Conservation (phyloP, 2,113 vertebrate genomes). For the Eira barbara region DNA sequence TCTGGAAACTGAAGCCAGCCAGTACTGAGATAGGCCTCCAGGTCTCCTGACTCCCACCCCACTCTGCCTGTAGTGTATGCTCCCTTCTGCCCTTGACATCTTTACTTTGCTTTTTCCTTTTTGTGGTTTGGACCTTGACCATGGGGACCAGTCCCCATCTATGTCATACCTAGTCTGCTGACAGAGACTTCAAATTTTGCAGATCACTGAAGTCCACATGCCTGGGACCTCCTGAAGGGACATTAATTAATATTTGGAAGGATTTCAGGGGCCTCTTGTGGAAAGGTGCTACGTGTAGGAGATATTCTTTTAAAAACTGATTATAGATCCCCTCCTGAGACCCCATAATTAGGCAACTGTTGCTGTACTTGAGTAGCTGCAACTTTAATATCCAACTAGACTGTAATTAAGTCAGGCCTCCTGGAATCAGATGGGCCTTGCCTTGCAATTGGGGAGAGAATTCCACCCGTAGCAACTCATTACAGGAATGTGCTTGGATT, state of each 20-base stretch:
- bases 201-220: not conserved
- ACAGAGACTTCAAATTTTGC: conserved; percentile 1
- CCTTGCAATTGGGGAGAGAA: not conserved
- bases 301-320: conserved; percentile 48
- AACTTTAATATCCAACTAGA: conserved; percentile 7
- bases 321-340: conserved; percentile 21
- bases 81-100: not conserved
- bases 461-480: not conserved
- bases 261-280: not conserved
- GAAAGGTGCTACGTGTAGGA: conserved; percentile 17
- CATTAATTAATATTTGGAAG: conserved; percentile 36
- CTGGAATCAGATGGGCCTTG: not conserved
- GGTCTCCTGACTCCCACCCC: not conserved
- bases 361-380: conserved; percentile 33
- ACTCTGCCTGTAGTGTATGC: not conserved
- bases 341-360: conserved; percentile 34
- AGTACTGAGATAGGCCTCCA: not conserved
- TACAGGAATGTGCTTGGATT: conserved; percentile 4
- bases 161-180: not conserved
- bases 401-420: conserved; percentile 34
- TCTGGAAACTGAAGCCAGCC: not conserved
- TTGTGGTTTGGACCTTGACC: not conserved
- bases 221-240: conserved; percentile 37
- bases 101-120: not conserved
- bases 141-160: not conserved